Base-by-base conservation (phyloP, 2,113 vertebrate genomes). In the Dicerorhinus sumatrensis region DNA sequence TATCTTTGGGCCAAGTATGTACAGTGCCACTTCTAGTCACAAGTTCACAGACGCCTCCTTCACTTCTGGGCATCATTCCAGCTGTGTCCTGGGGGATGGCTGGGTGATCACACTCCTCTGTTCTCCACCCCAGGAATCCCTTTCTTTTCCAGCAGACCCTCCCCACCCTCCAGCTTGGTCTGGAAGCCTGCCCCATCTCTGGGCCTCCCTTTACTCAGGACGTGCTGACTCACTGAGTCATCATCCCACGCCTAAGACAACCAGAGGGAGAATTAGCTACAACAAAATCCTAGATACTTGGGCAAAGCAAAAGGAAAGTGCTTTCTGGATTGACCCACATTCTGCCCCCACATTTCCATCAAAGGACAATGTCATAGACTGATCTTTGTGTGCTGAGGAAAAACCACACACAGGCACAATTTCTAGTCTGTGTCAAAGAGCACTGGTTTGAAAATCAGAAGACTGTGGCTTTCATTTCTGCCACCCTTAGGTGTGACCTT, bases 371-470 rank as follows among this genome's bases (percentile, higher is more conserved):
- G 39, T 79, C 23, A 80, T 33, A 48, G 73, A 18, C 0, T 11
- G 39, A 7, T 3, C 73, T 67, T 3, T 12, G n/a, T 14, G 6
- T 25, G 29, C 27, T 29, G 5, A 39, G 76, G 56, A 42, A 72
- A 79, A 42, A 10, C 6, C 39, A 39, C 36, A 31, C 13, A 4
- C 11, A 1, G 14, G 0, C 63, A 70, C 2, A 0, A 10, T 10
- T 79, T 54, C 48, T 42, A 62, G 36, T 5, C 11, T 3, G 2
- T 10, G n/a, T 72, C 39, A 36, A 13, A 31, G 33, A 21, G 36
- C 56, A 12, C 0, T 6, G 56, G 21, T 18, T 1, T 89, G 48
- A 75, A 51, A 11, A 7, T 17, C 21, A 48, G 33, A 72, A 46
- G 73, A 21, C 33, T 23, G 1, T 2, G 2, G 60, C 33, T 31